Evolutionary conservation across 2,888 invertebrate genomes (phyloP).

Genomic region (Drosophila paracracens): DNA sequence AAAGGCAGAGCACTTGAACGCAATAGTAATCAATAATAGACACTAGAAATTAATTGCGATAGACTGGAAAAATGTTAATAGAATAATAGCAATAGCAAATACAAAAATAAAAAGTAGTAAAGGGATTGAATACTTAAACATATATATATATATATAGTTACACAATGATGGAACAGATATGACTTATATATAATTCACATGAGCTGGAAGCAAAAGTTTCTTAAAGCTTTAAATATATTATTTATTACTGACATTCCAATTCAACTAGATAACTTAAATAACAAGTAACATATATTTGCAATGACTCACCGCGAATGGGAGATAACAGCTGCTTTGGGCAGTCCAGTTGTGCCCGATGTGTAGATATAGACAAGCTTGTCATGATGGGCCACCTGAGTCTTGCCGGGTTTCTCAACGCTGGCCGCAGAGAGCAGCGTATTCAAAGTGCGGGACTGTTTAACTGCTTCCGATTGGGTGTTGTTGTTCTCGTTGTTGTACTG

Average conservation of each 20-base stretch:
- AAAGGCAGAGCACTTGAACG: not conserved
- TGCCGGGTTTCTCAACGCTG: conserved; percentile 74
- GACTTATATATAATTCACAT: not conserved
- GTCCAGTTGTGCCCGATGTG: conserved; percentile 98
- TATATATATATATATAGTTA: not conserved
- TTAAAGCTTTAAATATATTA: not conserved
- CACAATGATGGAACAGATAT: not conserved
- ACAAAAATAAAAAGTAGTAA: not conserved
- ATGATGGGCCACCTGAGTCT: conserved; percentile 86
- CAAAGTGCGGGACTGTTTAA: conserved; percentile 82
- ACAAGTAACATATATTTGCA: not conserved
- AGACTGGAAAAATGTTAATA: not conserved
- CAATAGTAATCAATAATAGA: not conserved
- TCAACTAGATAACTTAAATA: not conserved
- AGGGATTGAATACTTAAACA: not conserved
- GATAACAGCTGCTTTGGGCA: conserved; percentile 98
- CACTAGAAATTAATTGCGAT: not conserved
- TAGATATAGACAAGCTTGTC: conserved; percentile 96
- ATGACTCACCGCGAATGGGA: conserved; percentile 91
- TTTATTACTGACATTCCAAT: not conserved
- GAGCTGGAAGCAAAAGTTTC: not conserved
- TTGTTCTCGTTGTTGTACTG: conserved; percentile 85
- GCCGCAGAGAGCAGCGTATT: conserved; percentile 78
- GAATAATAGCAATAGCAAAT: not conserved
- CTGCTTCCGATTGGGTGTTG: conserved; percentile 55